Base-by-base conservation (phyloP, 2,888 invertebrate genomes). In the Melitaea athalia region DNA sequence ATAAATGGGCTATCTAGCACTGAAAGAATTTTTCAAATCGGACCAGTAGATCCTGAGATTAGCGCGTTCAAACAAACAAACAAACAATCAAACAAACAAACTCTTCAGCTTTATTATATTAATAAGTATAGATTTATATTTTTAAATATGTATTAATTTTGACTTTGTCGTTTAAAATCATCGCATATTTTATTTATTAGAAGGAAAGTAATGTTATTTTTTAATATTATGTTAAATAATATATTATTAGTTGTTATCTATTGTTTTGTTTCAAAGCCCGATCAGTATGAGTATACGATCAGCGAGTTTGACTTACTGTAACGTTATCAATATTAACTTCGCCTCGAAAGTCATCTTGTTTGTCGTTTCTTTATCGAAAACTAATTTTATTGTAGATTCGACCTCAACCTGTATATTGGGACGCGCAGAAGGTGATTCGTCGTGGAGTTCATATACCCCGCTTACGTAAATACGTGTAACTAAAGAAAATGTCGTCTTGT, bases 361-460 rank as follows among this genome's bases (percentile, higher is more conserved):
- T 89, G 87, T 83, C 83, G 80, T 79, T 79, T 82, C 81, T 79
- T 80, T 86, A 86, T 89, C 86, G 85, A 86, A 85, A 85, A 84
- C 85, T 87, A 86, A 79, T 76, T 77, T 89, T 88, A 90, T 88
- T 85, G 84, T 80, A 77, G 83, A 82, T 83, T 79, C 82, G 91
- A 87, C 90, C 91, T 90, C 87, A 87, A 86, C 86, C 85, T 82
- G 85, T 81, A 85, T 88, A 87, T 89, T 88, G 88, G 88, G 89
- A 88, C 90, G 84, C 81, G 73, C 72, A 82, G 88, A 89, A 90
- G 91, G 91, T 90, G 88, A 90, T 85, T 82, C 75, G 76, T 72
- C 74, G 75, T 71, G 64, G 83, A 87, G 91, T 91, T 90, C 91
- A 83, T 85, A 74, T 76, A 89, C 90, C 91, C 79, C 79, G 79